A percentile compares a stretch with the other conserved stretches of the same genome.
Evolutionary conservation across 2,113 vertebrate species (phyloP).

Genomic region (Bos indicus): DNA sequence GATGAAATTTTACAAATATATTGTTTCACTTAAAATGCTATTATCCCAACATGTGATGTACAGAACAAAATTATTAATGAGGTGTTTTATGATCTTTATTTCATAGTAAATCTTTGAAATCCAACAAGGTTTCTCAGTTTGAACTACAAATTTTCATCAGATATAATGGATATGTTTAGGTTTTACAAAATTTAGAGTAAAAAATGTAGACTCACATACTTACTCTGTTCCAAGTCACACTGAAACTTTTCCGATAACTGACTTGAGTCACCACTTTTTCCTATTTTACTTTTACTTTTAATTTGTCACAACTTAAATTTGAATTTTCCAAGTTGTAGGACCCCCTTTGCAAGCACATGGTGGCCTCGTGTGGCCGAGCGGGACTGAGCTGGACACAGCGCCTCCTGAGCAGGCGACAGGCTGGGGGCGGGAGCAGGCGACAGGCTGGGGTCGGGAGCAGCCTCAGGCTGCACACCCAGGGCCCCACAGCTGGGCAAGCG

Average conservation of each 20-base stretch:
- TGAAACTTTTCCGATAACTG: background rate
- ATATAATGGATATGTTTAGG: background rate
- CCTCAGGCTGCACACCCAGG: background rate
- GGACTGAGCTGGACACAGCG: background rate
- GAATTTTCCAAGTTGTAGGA: background rate
- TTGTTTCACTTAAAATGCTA: background rate
- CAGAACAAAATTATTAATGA: background rate
- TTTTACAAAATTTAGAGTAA: background rate
- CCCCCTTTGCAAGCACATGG: background rate
- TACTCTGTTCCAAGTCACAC: background rate
- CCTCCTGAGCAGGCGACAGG: background rate
- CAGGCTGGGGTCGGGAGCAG: background rate
- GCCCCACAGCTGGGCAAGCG: background rate
- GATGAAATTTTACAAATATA: background rate
- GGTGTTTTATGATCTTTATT: background rate
- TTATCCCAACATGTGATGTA: background rate
- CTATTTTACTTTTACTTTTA: background rate
- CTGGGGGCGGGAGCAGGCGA: background rate
- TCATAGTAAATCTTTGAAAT: background rate
- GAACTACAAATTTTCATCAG: background rate
- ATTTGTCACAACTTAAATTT: background rate
- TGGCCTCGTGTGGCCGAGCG: rapidly evolving
- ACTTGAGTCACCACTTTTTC: background rate
- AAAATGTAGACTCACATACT: background rate
- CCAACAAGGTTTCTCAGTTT: background rate